Base-by-base conservation (phyloP, 2,888 invertebrate species). In the Zhuqinia jingwanae region DNA sequence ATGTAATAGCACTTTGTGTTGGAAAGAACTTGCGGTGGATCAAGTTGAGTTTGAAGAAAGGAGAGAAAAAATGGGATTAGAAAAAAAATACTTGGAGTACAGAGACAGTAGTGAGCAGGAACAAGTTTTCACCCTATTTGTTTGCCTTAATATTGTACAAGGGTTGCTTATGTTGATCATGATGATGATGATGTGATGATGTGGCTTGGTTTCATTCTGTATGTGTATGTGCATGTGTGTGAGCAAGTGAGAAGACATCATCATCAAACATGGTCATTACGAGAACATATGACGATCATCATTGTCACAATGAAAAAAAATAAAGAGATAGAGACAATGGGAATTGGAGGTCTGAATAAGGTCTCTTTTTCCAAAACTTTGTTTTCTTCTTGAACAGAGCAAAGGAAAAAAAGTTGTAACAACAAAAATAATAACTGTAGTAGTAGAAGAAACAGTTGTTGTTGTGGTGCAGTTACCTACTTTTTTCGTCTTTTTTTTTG, bases 251-350 rank as follows among this genome's bases (percentile, higher is more conserved):
- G 17, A 25, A 36, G 63, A 63, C 78, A 81, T 78, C 78, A 85
- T 70, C 78, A 78, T 78, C 77, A 85, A 70, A 68, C 85, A 78
- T 47, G 85, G 78, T 85, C 85, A 85, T 85, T 85, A 85, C 85
- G 85, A 45, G 56, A 58, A 85, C 85, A 78, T 85, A 85, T 85
- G 85, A 79, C 73, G 78, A 79, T 80, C 75, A 85, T 85, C 80
- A 80, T 85, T 85, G 85, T 85, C 85, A 85, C 73, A 73, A 85
- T 79, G 79, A 80, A 73, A 68, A n/a, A n/a, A 56, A 63, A 78
- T 63, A 65, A 77, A 70, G 25, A 47, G 45, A 27, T n/a, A 25
- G 77, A 22, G 25, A 27, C 25, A 63, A 79, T 78, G 85, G 85
- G 79, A 85, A 73, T 85, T 85, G 73, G 73, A 85, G 70, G 78